A percentile compares a stretch with the other conserved stretches of the same genome.
These are phyloP conservation scores for Danio aesculapii DNA, from an alignment of 2,797 vertebrate genomes.

Conservation along the genomic window DNA sequence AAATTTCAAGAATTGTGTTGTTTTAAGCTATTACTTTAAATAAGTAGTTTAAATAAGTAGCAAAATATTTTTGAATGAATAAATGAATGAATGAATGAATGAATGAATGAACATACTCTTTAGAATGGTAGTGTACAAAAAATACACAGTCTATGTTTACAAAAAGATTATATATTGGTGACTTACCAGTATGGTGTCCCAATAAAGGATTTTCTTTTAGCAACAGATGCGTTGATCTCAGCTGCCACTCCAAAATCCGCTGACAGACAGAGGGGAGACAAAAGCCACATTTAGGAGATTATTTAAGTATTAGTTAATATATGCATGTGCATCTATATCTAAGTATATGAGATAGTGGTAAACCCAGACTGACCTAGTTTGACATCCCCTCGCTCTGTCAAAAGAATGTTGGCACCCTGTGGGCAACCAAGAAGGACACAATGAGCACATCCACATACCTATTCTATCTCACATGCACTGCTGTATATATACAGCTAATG, in stretches of 20 bases:
- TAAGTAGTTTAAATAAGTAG: no score
- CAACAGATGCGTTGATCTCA: conserved; percentile 88
- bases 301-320: conserved; percentile 20
- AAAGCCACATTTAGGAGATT: conserved; percentile 38
- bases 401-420: conserved; percentile 91
- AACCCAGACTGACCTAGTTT: conserved; percentile 86
- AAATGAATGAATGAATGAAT: no score
- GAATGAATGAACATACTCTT: no score
- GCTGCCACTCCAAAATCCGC: conserved; percentile 92
- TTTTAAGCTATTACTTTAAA: not conserved
- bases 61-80: no score
- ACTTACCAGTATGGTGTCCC: conserved; percentile 91
- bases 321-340: conserved; percentile 8
- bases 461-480: conserved; percentile 36
- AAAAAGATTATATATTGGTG: not conserved
- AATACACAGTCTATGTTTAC: not conserved
- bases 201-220: conserved; percentile 91
- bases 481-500: conserved; percentile 4
- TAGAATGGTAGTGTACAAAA: not conserved
- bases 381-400: conserved; percentile 89
- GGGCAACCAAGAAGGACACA: conserved; percentile 53
- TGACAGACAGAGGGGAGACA: conserved; percentile 62
- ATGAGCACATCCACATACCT: conserved; percentile 47
- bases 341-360: conserved; percentile 25
- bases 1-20: no score